phyloP scores from a whole-genome alignment of 2,113 vertebrate genomes.

The Plestiodon gilberti region DNA sequence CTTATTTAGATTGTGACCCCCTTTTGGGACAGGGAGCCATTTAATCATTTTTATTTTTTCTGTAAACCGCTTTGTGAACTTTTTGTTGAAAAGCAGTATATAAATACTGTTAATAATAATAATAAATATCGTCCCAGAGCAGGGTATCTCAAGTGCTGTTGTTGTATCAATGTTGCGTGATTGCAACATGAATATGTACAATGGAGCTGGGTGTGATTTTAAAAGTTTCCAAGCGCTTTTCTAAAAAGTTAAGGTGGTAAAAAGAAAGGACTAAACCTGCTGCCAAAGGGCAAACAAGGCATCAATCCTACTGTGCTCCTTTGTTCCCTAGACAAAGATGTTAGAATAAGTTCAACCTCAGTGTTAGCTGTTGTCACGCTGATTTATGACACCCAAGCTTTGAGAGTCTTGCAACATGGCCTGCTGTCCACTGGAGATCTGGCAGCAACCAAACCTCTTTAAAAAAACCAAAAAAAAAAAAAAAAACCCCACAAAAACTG shows the following conservation, averaged over 20 bases:
- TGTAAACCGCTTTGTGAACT: too few species aligned
- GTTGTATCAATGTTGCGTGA: too few species aligned
- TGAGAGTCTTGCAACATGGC: constrained; percentile 40
- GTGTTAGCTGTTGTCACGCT: constrained; percentile 39
- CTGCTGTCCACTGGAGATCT: constrained; percentile 29
- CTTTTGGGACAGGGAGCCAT: too few species aligned
- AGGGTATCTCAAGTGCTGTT: background rate
- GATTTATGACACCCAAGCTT: constrained; percentile 44
- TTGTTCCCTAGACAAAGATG: constrained; percentile 59
- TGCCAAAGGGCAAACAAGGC: constrained; percentile 45
- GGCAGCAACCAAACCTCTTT: constrained; percentile 41
- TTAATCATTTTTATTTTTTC: too few species aligned
- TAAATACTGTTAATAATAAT: too few species aligned
- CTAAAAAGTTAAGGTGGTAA: background rate
- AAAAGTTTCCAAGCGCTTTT: constrained; percentile 9
- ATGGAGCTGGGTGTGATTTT: background rate
- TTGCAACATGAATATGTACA: background rate
- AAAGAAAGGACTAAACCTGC: constrained; percentile 33
- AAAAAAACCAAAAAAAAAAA: constrained; percentile 32
- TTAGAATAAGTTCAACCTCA: constrained; percentile 56
- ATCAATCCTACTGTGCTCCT: constrained; percentile 49
- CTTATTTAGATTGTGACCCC: too few species aligned
- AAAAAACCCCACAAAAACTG: background rate
- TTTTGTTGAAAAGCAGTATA: too few species aligned
- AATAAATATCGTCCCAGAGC: too few species aligned